Evolutionary conservation across 2,113 vertebrate genomes (phyloP), one percentile per base, ranked within the genome.

Genomic region (Cebus imitator): DNA sequence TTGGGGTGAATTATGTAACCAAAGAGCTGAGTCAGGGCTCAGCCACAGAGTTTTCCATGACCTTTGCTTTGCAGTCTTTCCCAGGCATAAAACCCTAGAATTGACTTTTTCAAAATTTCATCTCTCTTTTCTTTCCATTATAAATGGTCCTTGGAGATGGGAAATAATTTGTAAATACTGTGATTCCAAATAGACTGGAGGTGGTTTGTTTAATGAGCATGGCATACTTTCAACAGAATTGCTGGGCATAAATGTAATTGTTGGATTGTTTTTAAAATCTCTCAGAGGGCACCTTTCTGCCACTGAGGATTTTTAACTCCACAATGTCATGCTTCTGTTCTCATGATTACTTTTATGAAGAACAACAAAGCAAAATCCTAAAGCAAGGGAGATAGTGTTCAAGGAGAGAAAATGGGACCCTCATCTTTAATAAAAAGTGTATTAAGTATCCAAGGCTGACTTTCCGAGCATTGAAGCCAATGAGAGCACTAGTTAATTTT

Each of bases 391-490:
- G 92, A 80, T 55, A 48, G 2, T 85, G 35, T n/a, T 6, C 45
- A 81, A 96, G 85, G 61, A 96, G 55, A 97, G 48, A 85, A 90
- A 95, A 84, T 0, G 14, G 87, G 90, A 83, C 76, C 48, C 81
- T 94, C 48, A 73, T 80, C 75, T 83, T 86, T 70, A 86, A 93
- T 87, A 97, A 96, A 97, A 95, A 72, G 35, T 95, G 80, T 84
- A 93, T 88, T 91, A 96, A 94, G 64, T 91, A 91, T 76, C 89
- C n/a, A 83, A 94, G 90, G 94, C 90, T 97, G 97, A 98, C 52
- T 98, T 98, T 98, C 96, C 96, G 97, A 98, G 95, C 96, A 94
- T 75, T 96, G 90, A 97, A 98, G 94, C 95, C 95, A 96, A 37
- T 27, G 75, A 83, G 78, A 96, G 88, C 96, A 97, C 96, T 96